Evolutionary conservation across 2,113 vertebrate genomes (phyloP).

Genomic region (Plecturocebus donacophilus): DNA sequence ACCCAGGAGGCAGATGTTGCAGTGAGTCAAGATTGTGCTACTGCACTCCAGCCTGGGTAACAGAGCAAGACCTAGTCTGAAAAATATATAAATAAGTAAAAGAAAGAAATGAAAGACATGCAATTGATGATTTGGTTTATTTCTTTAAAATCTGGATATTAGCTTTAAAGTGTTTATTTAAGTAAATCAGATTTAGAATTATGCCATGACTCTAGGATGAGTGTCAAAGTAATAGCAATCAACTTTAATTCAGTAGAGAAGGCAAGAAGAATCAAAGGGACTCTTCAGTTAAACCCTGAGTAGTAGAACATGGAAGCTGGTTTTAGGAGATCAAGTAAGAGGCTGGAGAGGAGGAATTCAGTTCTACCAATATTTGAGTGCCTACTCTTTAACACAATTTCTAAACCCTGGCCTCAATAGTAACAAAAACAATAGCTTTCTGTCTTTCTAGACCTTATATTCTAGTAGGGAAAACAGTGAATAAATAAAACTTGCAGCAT

Average conservation of each 20-base stretch:
- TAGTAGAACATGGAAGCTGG: not conserved
- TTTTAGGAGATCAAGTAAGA: not conserved
- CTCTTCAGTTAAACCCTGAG: not conserved
- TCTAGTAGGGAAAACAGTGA: not conserved
- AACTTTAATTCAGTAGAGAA: not conserved
- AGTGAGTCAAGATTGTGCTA: no score
- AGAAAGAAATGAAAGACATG: not conserved
- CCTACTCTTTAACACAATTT: not conserved
- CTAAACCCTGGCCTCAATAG: not conserved
- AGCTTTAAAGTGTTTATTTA: not conserved
- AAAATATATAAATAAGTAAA: no score
- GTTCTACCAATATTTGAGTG: not conserved
- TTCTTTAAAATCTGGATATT: slow-evolving; percentile 21
- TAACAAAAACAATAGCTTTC: not conserved
- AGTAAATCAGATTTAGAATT: slow-evolving; percentile 41
- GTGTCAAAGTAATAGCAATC: not conserved
- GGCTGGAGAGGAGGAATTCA: not conserved
- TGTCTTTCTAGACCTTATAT: not conserved
- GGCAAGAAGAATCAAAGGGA: not conserved
- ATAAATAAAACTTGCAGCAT: not conserved
- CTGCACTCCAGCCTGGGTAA: no score
- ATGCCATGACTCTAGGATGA: not conserved
- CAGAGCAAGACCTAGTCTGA: no score
- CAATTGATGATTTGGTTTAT: not conserved
- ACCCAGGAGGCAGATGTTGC: no score